Conservation (phyloP, 1,140 invertebrate species). For the Drosophila sulfurigaster region DNA sequence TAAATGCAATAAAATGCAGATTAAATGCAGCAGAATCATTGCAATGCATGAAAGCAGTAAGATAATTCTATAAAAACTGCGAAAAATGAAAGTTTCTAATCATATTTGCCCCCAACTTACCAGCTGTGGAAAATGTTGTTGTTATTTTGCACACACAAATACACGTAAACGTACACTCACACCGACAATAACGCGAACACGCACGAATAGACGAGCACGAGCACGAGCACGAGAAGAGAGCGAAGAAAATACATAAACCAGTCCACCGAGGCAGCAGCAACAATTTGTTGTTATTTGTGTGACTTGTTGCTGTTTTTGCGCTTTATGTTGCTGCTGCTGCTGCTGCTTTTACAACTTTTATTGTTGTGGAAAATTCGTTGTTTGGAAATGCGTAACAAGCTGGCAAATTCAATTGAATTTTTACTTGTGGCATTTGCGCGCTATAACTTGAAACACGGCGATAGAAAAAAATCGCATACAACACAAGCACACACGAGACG, state of each 20-base stretch:
- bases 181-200: conserved; percentile 11
- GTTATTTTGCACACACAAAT: conserved; percentile 41
- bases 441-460: conserved; percentile 32
- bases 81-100: conserved; percentile 25
- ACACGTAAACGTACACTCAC: conserved; percentile 28
- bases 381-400: conserved; percentile 50
- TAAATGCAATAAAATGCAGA: conserved; percentile 14
- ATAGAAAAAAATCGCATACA: background rate
- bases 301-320: conserved; percentile 34
- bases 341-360: background rate
- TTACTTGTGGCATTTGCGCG: conserved; percentile 53
- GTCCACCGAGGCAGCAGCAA: conserved; percentile 29
- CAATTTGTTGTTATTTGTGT: conserved; percentile 62
- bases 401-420: conserved; percentile 24
- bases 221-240: conserved; percentile 13
- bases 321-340: conserved; percentile 21
- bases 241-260: conserved; percentile 34
- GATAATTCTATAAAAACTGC: conserved; percentile 17
- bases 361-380: conserved; percentile 21
- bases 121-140: conserved; percentile 46
- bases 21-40: conserved; percentile 12
- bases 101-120: conserved; percentile 35
- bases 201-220: conserved; percentile 27
- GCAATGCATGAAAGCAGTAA: conserved; percentile 11
- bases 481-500: conserved; percentile 12